These are phyloP conservation scores for Aurelia aurita complex sp. Pacific DNA, from an alignment of 30 jellyfish, hydroid and myxozoan species.

Conservation along the genomic window DNA sequence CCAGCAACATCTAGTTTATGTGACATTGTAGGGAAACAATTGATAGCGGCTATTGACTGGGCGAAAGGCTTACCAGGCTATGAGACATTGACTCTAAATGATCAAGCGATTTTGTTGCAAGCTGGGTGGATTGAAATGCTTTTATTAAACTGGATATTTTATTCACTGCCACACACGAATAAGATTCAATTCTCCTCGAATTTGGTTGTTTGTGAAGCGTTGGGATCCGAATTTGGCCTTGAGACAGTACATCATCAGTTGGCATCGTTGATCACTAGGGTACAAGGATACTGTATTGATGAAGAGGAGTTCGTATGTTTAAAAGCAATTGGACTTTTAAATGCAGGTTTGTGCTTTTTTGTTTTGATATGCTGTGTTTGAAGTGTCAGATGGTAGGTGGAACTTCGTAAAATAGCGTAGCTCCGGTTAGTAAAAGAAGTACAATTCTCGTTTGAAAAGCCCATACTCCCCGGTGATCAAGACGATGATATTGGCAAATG, in stretches of 20 bases:
- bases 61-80: constrained; percentile 96
- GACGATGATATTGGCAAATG: too few species aligned
- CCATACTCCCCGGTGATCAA: too few species aligned
- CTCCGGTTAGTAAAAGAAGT: too few species aligned
- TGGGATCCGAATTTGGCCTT: constrained; percentile 60
- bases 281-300: constrained; percentile 71
- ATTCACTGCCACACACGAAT: constrained; percentile 44
- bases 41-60: constrained; percentile 92
- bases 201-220: constrained; percentile 44
- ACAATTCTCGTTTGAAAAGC: too few species aligned
- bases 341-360: constrained; percentile 76
- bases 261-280: constrained; percentile 67
- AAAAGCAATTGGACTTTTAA: constrained; percentile 88
- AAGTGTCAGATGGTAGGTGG: too few species aligned
- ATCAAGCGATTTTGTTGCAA: constrained; percentile 89
- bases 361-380: too few species aligned
- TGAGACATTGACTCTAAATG: constrained; percentile 74
- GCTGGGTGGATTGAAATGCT: constrained; percentile 97
- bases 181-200: constrained; percentile 65
- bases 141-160: constrained; percentile 79
- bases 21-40: constrained; percentile 70
- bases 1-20: constrained; percentile 67
- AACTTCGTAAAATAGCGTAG: too few species aligned
- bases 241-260: constrained; percentile 76
- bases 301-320: constrained; percentile 91